Evolutionary conservation across 2,888 invertebrate species (phyloP).

Genomic region (Bellardia bayeri): DNA sequence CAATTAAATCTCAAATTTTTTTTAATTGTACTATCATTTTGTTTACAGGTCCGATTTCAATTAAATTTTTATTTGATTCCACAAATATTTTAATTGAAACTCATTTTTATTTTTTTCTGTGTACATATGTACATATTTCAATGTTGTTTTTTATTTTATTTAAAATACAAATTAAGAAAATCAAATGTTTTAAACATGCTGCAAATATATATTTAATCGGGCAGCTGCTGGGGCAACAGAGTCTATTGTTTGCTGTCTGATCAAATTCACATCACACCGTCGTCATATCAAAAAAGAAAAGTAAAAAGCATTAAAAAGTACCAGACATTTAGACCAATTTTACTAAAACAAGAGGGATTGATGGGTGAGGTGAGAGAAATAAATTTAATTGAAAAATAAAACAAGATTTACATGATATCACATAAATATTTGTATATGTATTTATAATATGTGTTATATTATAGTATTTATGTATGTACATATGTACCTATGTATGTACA

Average conservation of each 20-base stretch:
- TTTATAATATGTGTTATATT: no score
- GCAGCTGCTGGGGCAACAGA: constrained; percentile 51
- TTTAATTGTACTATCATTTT: no score
- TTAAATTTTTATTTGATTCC: no score
- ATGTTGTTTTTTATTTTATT: constrained; percentile 28
- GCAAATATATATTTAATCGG: constrained; percentile 49
- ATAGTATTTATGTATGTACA: no score
- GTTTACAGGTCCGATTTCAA: no score
- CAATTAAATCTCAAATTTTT: no score
- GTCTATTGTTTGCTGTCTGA: constrained; percentile 53
- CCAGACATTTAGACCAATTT: constrained; percentile 17
- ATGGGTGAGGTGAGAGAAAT: constrained; percentile 8
- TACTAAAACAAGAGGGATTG: not conserved
- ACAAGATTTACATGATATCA: constrained; percentile 27
- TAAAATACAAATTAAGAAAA: constrained; percentile 19
- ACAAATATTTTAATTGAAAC: no score
- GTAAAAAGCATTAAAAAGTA: constrained; percentile 16
- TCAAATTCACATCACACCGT: constrained; percentile 47
- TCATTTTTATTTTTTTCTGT: no score
- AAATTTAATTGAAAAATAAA: constrained; percentile 30
- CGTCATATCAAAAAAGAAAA: not conserved
- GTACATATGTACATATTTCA: not conserved
- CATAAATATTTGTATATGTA: not conserved
- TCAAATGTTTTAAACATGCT: constrained; percentile 35
- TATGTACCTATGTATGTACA: no score